Base-by-base conservation (phyloP, 2,888 invertebrate species). In the Acrocera orbiculus region DNA sequence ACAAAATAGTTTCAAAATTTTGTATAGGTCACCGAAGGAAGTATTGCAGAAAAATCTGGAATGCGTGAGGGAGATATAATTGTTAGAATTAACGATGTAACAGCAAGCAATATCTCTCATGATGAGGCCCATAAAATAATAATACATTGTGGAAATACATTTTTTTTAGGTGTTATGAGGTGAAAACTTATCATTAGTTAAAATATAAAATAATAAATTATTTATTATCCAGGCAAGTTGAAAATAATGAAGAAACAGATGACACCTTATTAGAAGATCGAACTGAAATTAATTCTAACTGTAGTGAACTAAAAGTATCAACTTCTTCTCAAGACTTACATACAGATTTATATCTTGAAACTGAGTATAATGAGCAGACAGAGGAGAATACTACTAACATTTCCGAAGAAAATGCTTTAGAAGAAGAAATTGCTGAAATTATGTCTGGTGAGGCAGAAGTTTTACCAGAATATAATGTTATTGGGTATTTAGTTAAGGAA, bases 1-100 rank as follows among this genome's bases (percentile, higher is more conserved):
- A n/a, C n/a, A n/a, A n/a, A n/a, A n/a, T n/a, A n/a, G n/a, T n/a
- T n/a, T n/a, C n/a, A n/a, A n/a, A n/a, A n/a, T n/a, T 15, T 11
- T 27, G 11, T 33, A 44, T 4, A 90, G 92, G 81, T 93, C 13
- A 63, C 71, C 22, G 77, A 79, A 37, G 74, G 73, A 34, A 77
- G 87, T 43, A 66, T 89, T 24, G 87, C 92, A 0, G 81, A 86
- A 51, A 63, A 70, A 43, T 76, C 76, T 38, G 92, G 90, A 1
- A 61, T 95, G 16, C 67, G 70, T 50, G 71, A 78, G 10, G 89
- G 87, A n/a, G 93, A 95, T 62, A 65, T 77, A 23, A 69, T 95
- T 42, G 66, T 82, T 23, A 69, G 72, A 42, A 73, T 93, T 43
- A 80, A 81, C 52, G 76, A 76, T 38, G 62, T 65, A 23, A 64